Evolutionary conservation across 2,113 vertebrate genomes (phyloP), one percentile per base, ranked within the genome.

Genomic region (Rhadina sibilatrix): DNA sequence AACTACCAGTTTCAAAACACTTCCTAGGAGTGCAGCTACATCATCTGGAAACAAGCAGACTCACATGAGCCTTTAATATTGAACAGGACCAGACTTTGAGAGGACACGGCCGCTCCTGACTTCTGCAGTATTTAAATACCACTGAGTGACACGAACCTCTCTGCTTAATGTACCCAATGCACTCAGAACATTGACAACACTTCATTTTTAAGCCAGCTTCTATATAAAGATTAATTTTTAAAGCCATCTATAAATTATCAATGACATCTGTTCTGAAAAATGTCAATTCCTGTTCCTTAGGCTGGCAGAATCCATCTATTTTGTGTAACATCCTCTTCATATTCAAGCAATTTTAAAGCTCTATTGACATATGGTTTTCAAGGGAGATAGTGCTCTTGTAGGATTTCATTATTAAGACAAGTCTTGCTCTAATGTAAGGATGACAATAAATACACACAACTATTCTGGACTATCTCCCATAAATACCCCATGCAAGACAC

Each of bases 171-270:
- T 4, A 83, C 89, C 81, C 79, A 53, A 31, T 93, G 95, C 95
- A 96, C 89, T 96, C 46, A 68, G 85, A 94, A 91, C 90, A 91
- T 49, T 44, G 94, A 95, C 91, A 95, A 80, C 90, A 57, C 87
- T 96, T 94, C 94, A 92, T 93, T 93, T 95, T 56, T 53, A 85
- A 95, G 77, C 54, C 17, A 7, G 47, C 68, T 88, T 95, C 93
- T 92, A 79, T 46, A 93, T 91, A 28, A 89, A 89, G 38, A 96
- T 97, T 93, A 97, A 97, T 97, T 94, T 96, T 97, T 95, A 92
- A 97, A 95, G 76, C 69, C 59, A 79, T 49, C 94, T 91, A 96
- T 97, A 90, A 97, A 97, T 97, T 97, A 97, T 95, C 96, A 81
- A 95, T 64, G 90, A 93, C 83, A 64, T 83, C 89, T 84, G 15